Evolutionary conservation across 2,888 invertebrate genomes (phyloP).

Genomic region (Zonitis immaculata): DNA sequence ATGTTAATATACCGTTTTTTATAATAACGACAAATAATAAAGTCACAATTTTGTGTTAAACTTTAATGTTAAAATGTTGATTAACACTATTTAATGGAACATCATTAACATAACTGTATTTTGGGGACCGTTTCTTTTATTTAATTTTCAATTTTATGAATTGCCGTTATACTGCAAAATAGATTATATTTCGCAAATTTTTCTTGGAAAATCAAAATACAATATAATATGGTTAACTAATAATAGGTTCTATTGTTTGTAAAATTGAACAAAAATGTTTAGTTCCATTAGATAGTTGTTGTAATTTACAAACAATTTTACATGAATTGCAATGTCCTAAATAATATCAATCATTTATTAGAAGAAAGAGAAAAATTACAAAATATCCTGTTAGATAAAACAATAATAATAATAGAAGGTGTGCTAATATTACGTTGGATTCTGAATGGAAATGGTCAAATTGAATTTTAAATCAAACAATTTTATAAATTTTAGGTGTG

Average conservation of each 20-base stretch:
- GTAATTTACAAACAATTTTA: conserved; percentile 1
- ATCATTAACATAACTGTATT: not conserved
- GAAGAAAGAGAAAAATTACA: not conserved
- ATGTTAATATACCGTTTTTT: not conserved
- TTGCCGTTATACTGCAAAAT: too few relatives aligned
- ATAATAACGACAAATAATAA: not conserved
- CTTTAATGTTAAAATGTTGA: not conserved
- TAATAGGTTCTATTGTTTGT: too few relatives aligned
- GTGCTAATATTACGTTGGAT: not conserved
- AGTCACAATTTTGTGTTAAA: not conserved
- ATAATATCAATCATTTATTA: not conserved
- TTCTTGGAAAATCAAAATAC: too few relatives aligned
- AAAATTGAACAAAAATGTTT: too few relatives aligned
- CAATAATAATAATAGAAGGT: not conserved
- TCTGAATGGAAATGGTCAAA: too few relatives aligned
- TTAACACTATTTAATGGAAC: not conserved
- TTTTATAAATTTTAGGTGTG: conserved; percentile 15
- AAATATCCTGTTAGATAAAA: not conserved
- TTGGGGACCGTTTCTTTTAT: too few relatives aligned
- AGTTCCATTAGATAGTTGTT: too few relatives aligned
- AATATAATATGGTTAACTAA: too few relatives aligned
- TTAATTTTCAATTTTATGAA: too few relatives aligned
- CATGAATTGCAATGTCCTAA: conserved; percentile 1
- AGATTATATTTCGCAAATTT: too few relatives aligned
- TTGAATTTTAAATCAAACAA: not conserved